These are phyloP conservation scores for Sylvia atricapilla DNA, from an alignment of 2,113 vertebrate genomes.

Conservation along the genomic window DNA sequence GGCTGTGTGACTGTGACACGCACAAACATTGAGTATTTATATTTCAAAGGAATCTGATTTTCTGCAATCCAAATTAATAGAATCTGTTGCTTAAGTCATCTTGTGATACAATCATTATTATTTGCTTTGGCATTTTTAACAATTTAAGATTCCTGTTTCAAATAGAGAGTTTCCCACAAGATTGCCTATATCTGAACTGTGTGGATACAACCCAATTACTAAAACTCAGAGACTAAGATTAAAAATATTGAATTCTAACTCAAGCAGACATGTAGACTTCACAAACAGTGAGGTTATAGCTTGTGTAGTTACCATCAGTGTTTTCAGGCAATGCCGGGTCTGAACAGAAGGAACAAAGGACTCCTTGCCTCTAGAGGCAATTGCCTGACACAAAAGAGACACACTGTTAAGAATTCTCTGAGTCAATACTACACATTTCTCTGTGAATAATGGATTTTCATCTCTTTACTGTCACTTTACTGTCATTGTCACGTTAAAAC, in stretches of 20 bases:
- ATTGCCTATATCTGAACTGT: neutral
- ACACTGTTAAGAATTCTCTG: neutral
- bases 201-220: fast-evolving
- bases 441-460: neutral
- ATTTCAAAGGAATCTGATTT: neutral
- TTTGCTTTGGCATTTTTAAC: neutral
- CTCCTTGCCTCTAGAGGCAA: neutral
- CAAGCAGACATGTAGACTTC: neutral
- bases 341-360: neutral
- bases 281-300: neutral
- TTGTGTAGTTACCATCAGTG: neutral
- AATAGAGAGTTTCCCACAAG: neutral
- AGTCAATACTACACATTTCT: neutral
- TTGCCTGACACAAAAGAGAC: neutral
- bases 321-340: fast-evolving
- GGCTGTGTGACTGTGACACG: neutral
- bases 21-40: neutral
- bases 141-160: neutral
- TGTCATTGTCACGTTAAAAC: neutral
- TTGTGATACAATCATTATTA: neutral
- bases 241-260: neutral
- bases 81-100: neutral
- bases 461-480: neutral
- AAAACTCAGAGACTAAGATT: neutral
- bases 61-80: neutral